A percentile compares a stretch with the other conserved stretches of the same genome.
Conservation (phyloP, 1,140 invertebrate species). For the Euwallacea fornicatus region DNA sequence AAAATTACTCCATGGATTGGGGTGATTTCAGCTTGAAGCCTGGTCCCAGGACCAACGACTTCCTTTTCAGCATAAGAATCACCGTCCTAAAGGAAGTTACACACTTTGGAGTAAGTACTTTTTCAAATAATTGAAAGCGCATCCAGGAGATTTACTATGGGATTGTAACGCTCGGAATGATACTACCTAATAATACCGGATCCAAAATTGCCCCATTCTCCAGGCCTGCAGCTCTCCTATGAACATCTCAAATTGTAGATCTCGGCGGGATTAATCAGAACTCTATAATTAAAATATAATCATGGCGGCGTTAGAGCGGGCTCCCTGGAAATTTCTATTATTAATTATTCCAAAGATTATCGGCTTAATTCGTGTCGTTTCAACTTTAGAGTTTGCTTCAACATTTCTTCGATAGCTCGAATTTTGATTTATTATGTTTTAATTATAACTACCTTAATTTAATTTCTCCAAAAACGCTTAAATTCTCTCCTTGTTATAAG, state of each 20-base stretch:
- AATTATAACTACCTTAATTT: too few relatives aligned
- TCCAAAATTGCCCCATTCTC: conserved; percentile 1
- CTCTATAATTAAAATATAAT: conserved; percentile 30
- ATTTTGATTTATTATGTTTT: too few relatives aligned
- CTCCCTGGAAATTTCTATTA: conserved; percentile 22
- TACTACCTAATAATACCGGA: not conserved
- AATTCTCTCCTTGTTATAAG: too few relatives aligned
- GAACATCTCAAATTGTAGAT: conserved; percentile 25
- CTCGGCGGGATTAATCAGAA: conserved; percentile 28
- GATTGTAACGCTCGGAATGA: not conserved
- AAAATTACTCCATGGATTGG: conserved; percentile 17
- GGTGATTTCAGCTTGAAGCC: not conserved
- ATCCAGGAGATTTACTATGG: not conserved
- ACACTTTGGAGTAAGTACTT: conserved; percentile 20
- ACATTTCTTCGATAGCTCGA: too few relatives aligned
- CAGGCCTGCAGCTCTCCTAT: conserved; percentile 1
- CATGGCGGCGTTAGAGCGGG: conserved; percentile 6
- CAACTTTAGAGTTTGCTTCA: not conserved
- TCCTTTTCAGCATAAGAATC: conserved; percentile 3
- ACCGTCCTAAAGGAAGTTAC: conserved; percentile 19
- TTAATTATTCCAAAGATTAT: conserved; percentile 22
- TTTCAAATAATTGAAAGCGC: not conserved
- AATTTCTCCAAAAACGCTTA: too few relatives aligned
- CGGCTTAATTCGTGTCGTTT: conserved; percentile 12
- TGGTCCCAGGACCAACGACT: conserved; percentile 8